phyloP scores from a whole-genome alignment of 2,888 invertebrate species.

The Pyrrhia umbra region DNA sequence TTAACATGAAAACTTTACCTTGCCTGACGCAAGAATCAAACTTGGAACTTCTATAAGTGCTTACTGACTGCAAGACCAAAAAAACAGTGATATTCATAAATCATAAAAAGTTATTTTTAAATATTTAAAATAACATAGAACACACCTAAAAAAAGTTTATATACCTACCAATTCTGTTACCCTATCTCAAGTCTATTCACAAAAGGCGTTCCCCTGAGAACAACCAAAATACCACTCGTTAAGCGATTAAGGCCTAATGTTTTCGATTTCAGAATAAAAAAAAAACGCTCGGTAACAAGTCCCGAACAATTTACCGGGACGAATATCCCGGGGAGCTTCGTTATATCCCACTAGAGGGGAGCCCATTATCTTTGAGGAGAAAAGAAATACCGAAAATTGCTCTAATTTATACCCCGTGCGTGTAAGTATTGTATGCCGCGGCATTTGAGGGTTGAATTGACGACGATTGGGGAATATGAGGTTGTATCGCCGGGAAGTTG shows the following conservation, averaged over 20 bases:
- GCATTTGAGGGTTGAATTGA: slow-evolving; percentile 24
- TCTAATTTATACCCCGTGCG: slow-evolving; percentile 76
- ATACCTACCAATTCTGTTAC: slow-evolving; percentile 38
- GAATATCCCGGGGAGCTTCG: slow-evolving; percentile 77
- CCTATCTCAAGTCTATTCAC: slow-evolving; percentile 35
- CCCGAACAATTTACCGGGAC: slow-evolving; percentile 64
- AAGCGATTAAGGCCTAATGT: slow-evolving; percentile 72
- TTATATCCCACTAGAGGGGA: slow-evolving; percentile 79
- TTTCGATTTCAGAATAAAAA: slow-evolving; percentile 67
- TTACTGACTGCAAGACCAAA: too few relatives aligned
- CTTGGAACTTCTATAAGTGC: too few relatives aligned
- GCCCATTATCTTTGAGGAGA: slow-evolving; percentile 81
- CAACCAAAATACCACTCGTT: slow-evolving; percentile 69
- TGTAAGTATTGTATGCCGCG: slow-evolving; percentile 53
- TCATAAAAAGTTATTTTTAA: too few relatives aligned
- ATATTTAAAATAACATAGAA: too few relatives aligned
- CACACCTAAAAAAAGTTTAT: slow-evolving; percentile 23
- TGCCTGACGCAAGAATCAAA: too few relatives aligned
- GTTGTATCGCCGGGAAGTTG: slow-evolving; percentile 30
- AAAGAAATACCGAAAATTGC: slow-evolving; percentile 82
- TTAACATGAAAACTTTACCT: too few relatives aligned
- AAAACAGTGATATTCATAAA: too few relatives aligned
- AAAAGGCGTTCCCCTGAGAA: slow-evolving; percentile 45
- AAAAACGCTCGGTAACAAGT: slow-evolving; percentile 50
- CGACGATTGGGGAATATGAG: slow-evolving; percentile 7